Evolutionary conservation across 2,113 vertebrate genomes (phyloP).

Genomic region (Choloepus hoffmanni): DNA sequence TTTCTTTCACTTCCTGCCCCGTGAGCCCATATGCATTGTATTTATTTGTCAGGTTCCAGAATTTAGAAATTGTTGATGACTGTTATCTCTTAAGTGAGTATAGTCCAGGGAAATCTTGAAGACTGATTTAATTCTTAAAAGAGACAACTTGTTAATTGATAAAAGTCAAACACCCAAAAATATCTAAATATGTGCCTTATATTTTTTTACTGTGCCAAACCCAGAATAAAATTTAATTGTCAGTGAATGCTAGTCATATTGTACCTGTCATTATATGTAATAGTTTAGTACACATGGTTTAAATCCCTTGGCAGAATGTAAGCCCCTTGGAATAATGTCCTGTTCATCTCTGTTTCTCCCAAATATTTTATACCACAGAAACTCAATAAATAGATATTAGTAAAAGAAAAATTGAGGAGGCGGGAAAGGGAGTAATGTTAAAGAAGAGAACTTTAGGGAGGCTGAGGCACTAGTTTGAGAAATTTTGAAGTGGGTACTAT

Average conservation of each 20-base stretch:
- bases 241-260: background rate
- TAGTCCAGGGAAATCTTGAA: conserved; percentile 18
- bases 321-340: background rate
- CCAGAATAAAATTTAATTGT: background rate
- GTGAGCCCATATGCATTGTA: background rate
- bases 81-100: conserved; percentile 25
- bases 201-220: conserved; percentile 35
- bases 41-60: background rate
- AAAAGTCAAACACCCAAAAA: background rate
- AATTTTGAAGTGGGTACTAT: background rate
- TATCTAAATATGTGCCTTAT: background rate
- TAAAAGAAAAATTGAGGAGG: background rate
- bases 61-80: conserved; percentile 9
- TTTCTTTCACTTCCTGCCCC: conserved; percentile 8
- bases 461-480: background rate
- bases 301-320: background rate
- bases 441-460: background rate
- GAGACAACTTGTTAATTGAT: background rate
- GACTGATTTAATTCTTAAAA: conserved; percentile 46
- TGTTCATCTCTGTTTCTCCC: background rate
- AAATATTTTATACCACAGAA: conserved; percentile 33
- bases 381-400: background rate
- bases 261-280: background rate
- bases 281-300: background rate
- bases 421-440: background rate